These are phyloP conservation scores for Marcusenius ussheri DNA, from an alignment of 2,113 vertebrate genomes.

Conservation along the genomic window DNA sequence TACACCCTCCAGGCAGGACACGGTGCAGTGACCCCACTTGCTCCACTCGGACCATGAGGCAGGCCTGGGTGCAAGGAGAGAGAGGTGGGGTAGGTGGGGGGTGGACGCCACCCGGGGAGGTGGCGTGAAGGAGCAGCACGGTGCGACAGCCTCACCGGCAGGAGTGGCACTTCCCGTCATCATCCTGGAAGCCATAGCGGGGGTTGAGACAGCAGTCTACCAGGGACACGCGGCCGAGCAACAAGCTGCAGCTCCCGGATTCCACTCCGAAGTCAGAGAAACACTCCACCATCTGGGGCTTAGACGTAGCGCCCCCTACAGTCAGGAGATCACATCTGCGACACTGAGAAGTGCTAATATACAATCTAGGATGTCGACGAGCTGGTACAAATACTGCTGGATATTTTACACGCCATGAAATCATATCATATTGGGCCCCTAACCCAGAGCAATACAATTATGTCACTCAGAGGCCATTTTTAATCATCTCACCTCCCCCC, in stretches of 20 bases:
- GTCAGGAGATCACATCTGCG: background rate
- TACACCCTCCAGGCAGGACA: constrained; percentile 35
- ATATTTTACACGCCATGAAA: background rate
- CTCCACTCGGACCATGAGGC: constrained; percentile 35
- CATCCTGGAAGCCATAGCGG: constrained; percentile 23
- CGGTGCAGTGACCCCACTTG: constrained; percentile 29
- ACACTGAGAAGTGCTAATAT: background rate
- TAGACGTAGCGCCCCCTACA: background rate
- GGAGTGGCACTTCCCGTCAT: constrained; percentile 22
- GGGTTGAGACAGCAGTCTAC: constrained; percentile 34
- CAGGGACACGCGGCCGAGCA: constrained; percentile 21
- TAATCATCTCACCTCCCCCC: background rate
- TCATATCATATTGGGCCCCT: background rate
- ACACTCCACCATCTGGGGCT: constrained; percentile 25
- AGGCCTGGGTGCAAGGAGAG: constrained; percentile 14
- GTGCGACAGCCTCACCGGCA: constrained; percentile 33
- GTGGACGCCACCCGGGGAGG: background rate
- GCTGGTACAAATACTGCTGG: background rate
- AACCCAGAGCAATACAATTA: background rate
- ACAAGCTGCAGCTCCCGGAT: constrained; percentile 14
- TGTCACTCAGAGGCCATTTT: background rate
- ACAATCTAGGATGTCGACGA: background rate
- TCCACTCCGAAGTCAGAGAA: constrained; percentile 18
- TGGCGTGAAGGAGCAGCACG: background rate
- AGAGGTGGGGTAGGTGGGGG: background rate